Conservation (phyloP, 2,888 invertebrate genomes). For the Andrena fulva region DNA sequence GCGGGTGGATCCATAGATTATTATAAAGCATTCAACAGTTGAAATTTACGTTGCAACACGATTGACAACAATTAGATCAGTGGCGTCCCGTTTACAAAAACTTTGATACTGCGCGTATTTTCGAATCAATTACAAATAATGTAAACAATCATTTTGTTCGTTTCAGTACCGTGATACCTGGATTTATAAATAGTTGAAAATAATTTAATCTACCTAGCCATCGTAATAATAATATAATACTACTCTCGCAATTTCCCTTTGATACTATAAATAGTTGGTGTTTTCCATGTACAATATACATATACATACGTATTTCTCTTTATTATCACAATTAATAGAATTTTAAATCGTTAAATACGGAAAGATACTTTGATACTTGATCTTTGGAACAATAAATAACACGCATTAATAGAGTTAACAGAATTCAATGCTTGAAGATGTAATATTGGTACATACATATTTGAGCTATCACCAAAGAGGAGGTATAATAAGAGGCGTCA, state of each 20-base stretch:
- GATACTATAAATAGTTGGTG: neutral
- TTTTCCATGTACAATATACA: neutral
- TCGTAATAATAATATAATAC: too few relatives aligned
- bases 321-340: constrained; percentile 19
- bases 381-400: constrained; percentile 7
- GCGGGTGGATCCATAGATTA: constrained; percentile 69
- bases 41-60: constrained; percentile 17
- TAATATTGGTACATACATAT: neutral
- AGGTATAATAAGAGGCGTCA: too few relatives aligned
- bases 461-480: too few relatives aligned
- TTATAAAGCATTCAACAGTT: constrained; percentile 59
- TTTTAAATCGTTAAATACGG: neutral
- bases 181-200: neutral
- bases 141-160: constrained; percentile 10
- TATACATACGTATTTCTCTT: neutral
- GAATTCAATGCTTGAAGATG: neutral
- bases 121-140: constrained; percentile 42
- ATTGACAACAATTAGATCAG: constrained; percentile 31
- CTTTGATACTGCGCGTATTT: constrained; percentile 19
- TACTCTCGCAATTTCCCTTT: too few relatives aligned
- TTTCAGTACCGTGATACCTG: constrained; percentile 16
- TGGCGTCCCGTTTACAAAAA: neutral
- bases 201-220: too few relatives aligned
- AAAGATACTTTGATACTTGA: neutral
- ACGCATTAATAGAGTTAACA: neutral